Percentiles rank a stretch among this genome's conserved stretches.
phyloP scores from a whole-genome alignment of 2,797 vertebrate genomes.

The Catharus ustulatus region DNA sequence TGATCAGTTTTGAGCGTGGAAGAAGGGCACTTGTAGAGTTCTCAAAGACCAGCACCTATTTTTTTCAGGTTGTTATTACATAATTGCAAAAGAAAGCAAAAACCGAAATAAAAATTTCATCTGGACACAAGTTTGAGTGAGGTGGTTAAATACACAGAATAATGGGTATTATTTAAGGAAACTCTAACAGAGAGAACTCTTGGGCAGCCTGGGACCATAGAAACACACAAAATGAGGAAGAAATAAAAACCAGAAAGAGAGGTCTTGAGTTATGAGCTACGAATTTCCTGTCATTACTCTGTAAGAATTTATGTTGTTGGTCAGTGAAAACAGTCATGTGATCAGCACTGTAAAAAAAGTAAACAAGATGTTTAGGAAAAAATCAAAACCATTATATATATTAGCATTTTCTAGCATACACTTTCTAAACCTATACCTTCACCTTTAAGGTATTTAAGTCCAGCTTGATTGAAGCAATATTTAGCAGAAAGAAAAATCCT shows the following conservation, averaged over 20 bases:
- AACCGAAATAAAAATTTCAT: neutral
- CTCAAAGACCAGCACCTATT: neutral
- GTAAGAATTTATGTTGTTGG: neutral
- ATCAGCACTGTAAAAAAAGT: neutral
- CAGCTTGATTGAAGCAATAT: neutral
- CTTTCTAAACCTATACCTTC: neutral
- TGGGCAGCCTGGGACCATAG: neutral
- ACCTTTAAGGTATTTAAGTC: neutral
- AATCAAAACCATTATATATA: neutral
- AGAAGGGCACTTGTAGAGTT: neutral
- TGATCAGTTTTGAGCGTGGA: neutral
- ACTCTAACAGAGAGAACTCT: neutral
- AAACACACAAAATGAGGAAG: neutral
- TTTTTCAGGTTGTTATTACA: neutral
- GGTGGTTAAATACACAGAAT: neutral
- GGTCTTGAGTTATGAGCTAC: neutral
- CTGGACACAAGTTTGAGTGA: neutral
- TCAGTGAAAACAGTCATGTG: neutral
- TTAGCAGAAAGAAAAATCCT: neutral
- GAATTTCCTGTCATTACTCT: neutral
- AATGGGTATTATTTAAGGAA: neutral
- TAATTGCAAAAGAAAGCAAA: neutral
- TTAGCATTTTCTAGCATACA: neutral
- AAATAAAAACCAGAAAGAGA: neutral
- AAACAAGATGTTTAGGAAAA: neutral